Base-by-base conservation (phyloP, 1,140 invertebrate species). In the Ladona fulva region DNA sequence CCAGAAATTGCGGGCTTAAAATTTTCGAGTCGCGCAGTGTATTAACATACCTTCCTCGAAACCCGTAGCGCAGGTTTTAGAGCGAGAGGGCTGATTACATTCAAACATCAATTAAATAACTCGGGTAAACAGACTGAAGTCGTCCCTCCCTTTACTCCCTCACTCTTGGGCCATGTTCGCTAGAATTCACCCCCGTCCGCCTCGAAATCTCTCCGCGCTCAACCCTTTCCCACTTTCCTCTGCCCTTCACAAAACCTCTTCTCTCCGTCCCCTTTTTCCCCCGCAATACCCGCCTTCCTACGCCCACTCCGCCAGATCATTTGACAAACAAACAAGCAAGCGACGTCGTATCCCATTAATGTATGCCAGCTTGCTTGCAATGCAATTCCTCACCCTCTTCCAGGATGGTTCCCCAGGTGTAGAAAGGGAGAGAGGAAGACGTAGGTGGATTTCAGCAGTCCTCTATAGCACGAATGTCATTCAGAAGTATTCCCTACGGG, bases 291-390 rank as follows among this genome's bases (percentile, higher is more conserved):
- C 19, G 44, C 44, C 44, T 66, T 66, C 52, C n/a, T 3, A 19
- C 52, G 52, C 52, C 52, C 29, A 37, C 29, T 37, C 8, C 8
- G 1, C n/a, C 52, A 66, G 52, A 66, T 66, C 52, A 66, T 66
- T 66, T 66, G 52, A 66, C 52, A 66, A 66, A 66, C 52, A 66
- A 66, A 66, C 52, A 66, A 66, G 52, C 52, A 66, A 66, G n/a
- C 52, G 19, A 10, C 44, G 44, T 52, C 19, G 52, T 66, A 22
- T 66, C 52, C 12, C 52, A 66, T 66, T 66, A 66, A 66, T 66
- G 52, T 66, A 12, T 12, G 52, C 52, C 44, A 11, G 44, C 19
- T 52, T 52, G 44, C 44, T 52, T 52, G 19, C 44, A 10, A 19
- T 52, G 44, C n/a, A 5, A 37, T 37, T 37, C 29, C 29, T 37